Conservation (phyloP, 2,888 invertebrate species). For the Tolmerus cingulatus region DNA sequence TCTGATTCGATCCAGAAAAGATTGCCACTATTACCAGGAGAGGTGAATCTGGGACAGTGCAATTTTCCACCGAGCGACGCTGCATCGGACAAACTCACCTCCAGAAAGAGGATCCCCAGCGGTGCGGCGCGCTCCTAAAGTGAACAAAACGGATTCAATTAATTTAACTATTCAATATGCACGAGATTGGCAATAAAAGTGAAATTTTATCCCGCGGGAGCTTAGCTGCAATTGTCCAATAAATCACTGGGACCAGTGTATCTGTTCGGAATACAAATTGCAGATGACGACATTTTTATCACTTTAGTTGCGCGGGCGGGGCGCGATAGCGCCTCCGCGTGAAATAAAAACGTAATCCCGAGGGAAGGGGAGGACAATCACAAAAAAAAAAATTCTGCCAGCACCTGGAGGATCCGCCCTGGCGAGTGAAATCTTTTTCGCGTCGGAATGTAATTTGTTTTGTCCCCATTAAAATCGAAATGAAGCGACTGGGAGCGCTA, state of each 20-base stretch:
- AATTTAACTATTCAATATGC: background rate
- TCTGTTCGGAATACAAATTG: slow-evolving; percentile 19
- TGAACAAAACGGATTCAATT: background rate
- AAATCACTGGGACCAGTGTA: background rate
- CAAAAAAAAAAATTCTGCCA: background rate
- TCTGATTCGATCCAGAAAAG: background rate
- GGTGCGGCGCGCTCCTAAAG: background rate
- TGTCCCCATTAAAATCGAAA: slow-evolving; percentile 31
- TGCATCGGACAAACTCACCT: background rate
- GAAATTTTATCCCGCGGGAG: background rate
- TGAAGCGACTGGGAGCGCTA: background rate
- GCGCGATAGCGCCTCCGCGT: background rate
- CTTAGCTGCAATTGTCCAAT: background rate
- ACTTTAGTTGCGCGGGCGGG: background rate
- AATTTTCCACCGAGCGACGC: background rate
- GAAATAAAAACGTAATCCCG: slow-evolving; percentile 1
- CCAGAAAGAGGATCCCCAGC: background rate
- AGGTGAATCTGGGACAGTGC: background rate
- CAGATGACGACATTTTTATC: slow-evolving; percentile 1
- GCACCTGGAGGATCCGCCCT: background rate
- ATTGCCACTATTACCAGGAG: background rate
- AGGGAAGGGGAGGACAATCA: background rate
- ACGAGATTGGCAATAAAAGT: background rate
- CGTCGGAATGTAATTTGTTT: slow-evolving; percentile 33
- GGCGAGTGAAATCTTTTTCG: slow-evolving; percentile 19